Base-by-base conservation (phyloP, 2,113 vertebrate species). In the Lophius piscatorius region DNA sequence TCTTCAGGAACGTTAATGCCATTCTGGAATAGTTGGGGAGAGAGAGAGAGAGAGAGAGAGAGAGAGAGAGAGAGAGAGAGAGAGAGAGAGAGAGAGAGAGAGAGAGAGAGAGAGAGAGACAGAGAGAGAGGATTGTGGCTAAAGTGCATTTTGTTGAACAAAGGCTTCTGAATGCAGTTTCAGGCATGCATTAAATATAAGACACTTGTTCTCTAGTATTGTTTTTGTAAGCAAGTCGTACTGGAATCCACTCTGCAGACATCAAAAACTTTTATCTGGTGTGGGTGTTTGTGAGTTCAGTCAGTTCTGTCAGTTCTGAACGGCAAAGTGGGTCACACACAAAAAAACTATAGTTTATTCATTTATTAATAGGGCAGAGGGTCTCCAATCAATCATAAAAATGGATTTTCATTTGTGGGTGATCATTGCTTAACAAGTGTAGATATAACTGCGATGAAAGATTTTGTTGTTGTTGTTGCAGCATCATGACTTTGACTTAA, bases 161-260 rank as follows among this genome's bases (percentile, higher is more conserved):
- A 52, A 29, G 23, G 14, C 31, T 66, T 34, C 8, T 0, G 9
- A 63, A 23, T 65, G 46, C 60, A 16, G 45, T 66, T 49, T 74
- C 42, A 42, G 29, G 44, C 41, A 52, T 41, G 23, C 41, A 61
- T 74, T 52, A 38, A 57, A 72, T 61, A 77, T 59, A 76, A 79
- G 39, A 51, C 67, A 34, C 57, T 80, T 70, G 45, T 76, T 66
- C 48, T 44, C 14, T 6, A 45, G 23, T 40, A 46, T 71, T 69
- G 52, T 70, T 41, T 67, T 9, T 1, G 33, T 59, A 42, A 58
- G 47, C 9, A 35, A 70, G 36, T 64, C 55, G 68, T 74, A 52
- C 70, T 14, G 39, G 61, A 66, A 74, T 31, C 13, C 18, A 62
- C 11, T 44, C 10, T 33, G 5, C 12, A 22, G 65, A 59, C 39